Percentiles rank a stretch among this genome's conserved stretches.
Evolutionary conservation across 2,797 vertebrate species (phyloP).

Genomic region (Spheniscus humboldti): DNA sequence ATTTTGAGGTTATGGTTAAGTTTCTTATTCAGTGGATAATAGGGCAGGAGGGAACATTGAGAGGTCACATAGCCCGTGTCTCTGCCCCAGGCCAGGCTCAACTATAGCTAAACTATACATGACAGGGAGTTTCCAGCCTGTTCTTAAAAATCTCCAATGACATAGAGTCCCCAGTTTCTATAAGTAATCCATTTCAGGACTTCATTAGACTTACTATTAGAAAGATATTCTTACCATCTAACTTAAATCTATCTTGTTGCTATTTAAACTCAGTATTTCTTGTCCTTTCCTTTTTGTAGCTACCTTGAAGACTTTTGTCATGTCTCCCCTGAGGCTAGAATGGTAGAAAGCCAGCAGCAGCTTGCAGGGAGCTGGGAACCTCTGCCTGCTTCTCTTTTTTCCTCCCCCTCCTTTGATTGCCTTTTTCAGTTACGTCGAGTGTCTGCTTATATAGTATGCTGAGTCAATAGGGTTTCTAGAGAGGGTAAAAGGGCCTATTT

Average conservation of each 20-base stretch:
- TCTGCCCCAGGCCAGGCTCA: not conserved
- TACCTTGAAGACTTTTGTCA: not conserved
- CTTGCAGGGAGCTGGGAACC: not conserved
- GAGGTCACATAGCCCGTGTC: accelerated
- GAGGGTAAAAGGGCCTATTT: not conserved
- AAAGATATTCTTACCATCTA: not conserved
- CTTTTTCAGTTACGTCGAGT: not conserved
- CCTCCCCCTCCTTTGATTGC: not conserved
- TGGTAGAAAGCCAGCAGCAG: not conserved
- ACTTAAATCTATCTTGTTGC: not conserved
- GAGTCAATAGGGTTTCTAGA: not conserved
- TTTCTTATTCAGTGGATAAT: not conserved
- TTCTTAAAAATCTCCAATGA: not conserved
- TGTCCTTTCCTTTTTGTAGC: not conserved
- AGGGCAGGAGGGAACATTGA: not conserved
- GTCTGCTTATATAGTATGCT: not conserved
- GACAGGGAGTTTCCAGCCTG: not conserved
- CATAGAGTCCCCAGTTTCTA: not conserved
- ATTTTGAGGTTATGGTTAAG: not conserved
- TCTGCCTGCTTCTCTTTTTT: not conserved
- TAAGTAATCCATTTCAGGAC: not conserved
- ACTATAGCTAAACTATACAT: not conserved
- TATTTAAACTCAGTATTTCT: not conserved
- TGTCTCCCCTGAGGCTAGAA: not conserved
- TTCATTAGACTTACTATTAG: not conserved